Evolutionary conservation across 92 coral and sea anemone species (phyloP).

Genomic region (Phymanthus crucifer): DNA sequence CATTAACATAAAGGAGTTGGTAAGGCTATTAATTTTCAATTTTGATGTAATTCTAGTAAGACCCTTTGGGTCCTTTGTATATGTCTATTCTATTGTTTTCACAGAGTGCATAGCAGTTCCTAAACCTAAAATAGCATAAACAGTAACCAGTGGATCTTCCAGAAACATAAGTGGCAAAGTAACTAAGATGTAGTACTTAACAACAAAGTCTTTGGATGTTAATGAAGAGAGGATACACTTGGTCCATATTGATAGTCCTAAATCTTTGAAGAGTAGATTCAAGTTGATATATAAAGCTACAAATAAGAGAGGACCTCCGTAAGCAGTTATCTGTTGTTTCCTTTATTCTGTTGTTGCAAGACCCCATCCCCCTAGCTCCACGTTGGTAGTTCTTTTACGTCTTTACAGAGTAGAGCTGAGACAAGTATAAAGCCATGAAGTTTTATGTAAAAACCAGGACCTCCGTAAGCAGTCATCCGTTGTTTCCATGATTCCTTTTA

Average conservation of each 20-base stretch:
- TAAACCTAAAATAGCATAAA: not conserved
- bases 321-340: not conserved
- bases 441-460: too few species aligned
- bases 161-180: not conserved
- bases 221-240: not conserved
- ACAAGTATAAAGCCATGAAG: too few species aligned
- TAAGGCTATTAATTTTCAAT: not conserved
- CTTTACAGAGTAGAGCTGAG: too few species aligned
- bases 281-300: too few species aligned
- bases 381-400: not conserved
- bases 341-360: not conserved
- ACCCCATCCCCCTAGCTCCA: not conserved
- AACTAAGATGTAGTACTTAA: not conserved
- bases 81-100: not conserved
- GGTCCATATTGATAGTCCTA: not conserved
- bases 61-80: slow-evolving; percentile 1
- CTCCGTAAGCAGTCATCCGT: not conserved
- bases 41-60: not conserved
- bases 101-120: not conserved
- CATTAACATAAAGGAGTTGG: not conserved
- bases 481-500: not conserved
- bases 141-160: slow-evolving; percentile 4
- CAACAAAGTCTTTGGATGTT: not conserved
- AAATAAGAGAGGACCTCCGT: too few species aligned
- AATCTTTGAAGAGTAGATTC: too few species aligned